Conservation (phyloP, 2,888 invertebrate species). For the Drosophila trichaetosa region DNA sequence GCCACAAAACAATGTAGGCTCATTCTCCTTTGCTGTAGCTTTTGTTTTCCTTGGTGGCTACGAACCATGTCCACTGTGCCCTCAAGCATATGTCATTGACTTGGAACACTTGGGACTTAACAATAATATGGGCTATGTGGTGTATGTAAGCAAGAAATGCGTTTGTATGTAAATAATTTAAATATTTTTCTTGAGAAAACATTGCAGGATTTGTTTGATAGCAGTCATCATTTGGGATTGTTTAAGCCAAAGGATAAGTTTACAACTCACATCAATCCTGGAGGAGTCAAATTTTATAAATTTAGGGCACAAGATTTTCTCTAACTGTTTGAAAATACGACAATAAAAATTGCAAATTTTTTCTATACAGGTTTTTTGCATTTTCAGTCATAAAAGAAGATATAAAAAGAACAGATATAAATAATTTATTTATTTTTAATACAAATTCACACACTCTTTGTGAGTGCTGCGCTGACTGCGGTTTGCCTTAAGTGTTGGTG, state of each 20-base stretch:
- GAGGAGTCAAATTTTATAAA: slow-evolving; percentile 75
- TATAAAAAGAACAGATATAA: neutral
- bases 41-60: slow-evolving; percentile 76
- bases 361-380: no score
- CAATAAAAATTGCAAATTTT: neutral
- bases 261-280: slow-evolving; percentile 68
- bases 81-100: slow-evolving; percentile 80
- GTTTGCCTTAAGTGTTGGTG: neutral
- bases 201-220: slow-evolving; percentile 68
- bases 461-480: neutral
- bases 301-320: slow-evolving; percentile 52
- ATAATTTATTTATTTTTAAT: neutral
- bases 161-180: neutral
- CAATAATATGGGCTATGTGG: slow-evolving; percentile 77
- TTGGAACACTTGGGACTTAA: slow-evolving; percentile 82
- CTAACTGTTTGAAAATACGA: neutral
- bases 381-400: neutral
- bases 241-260: slow-evolving; percentile 51
- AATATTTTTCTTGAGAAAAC: neutral
- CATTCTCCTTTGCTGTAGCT: slow-evolving; percentile 85
- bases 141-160: slow-evolving; percentile 61
- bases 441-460: neutral
- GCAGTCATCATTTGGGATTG: slow-evolving; percentile 23
- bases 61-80: slow-evolving; percentile 64
- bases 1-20: slow-evolving; percentile 76